These are phyloP conservation scores for Dolomedes plantarius DNA, from an alignment of 2,888 invertebrate species.

Conservation along the genomic window DNA sequence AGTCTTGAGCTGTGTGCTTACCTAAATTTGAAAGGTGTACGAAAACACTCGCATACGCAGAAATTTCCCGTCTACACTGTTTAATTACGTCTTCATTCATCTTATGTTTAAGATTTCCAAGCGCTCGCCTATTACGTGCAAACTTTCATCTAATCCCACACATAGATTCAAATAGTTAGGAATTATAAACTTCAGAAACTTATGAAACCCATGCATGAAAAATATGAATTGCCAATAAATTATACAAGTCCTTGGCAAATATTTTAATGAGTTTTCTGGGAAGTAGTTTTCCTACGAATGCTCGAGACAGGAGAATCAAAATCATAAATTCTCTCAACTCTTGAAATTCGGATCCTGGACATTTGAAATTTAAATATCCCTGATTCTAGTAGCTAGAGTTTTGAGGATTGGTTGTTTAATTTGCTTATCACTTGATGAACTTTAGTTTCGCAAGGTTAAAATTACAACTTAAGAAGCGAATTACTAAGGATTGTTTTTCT, in stretches of 20 bases:
- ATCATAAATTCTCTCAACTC: not conserved
- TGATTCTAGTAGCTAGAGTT: not conserved
- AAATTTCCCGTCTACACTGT: too few species aligned
- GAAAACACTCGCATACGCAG: too few species aligned
- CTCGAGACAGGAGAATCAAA: not conserved
- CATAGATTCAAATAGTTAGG: not conserved
- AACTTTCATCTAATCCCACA: not conserved
- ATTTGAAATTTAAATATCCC: constrained; percentile 6
- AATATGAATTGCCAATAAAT: not conserved
- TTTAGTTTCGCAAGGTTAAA: too few species aligned
- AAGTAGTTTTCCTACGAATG: not conserved
- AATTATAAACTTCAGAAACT: not conserved
- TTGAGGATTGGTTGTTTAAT: not conserved
- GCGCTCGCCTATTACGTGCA: too few species aligned
- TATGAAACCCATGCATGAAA: not conserved
- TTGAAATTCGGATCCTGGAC: not conserved
- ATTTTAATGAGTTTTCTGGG: constrained; percentile 14
- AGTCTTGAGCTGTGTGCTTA: too few species aligned
- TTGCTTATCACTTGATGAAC: not conserved
- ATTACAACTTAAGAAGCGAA: too few species aligned
- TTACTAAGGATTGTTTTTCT: too few species aligned
- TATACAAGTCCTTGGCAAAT: not conserved
- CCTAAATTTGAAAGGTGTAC: too few species aligned
- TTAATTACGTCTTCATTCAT: too few species aligned
- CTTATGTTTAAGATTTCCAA: too few species aligned